A percentile compares a stretch with the other conserved stretches of the same genome.
Conservation (phyloP, 2,113 vertebrate genomes). For the Hymenochirus boettgeri region DNA sequence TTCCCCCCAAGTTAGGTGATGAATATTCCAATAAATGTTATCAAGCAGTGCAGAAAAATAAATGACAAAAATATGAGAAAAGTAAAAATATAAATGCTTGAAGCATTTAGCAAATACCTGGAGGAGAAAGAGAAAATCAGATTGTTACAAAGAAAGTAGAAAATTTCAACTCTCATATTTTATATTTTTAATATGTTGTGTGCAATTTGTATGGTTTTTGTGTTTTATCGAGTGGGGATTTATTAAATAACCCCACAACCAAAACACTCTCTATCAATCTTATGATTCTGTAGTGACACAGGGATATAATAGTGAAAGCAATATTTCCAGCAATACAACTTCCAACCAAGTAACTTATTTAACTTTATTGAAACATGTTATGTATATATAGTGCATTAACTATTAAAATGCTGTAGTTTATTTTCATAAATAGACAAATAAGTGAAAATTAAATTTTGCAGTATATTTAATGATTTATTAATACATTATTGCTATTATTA, state of each 20-base stretch:
- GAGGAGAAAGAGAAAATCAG: slow-evolving; percentile 61
- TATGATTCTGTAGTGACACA: not conserved
- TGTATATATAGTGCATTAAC: not conserved
- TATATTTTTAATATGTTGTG: slow-evolving; percentile 56
- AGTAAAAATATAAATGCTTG: slow-evolving; percentile 64
- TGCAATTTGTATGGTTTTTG: slow-evolving; percentile 52
- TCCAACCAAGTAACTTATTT: not conserved
- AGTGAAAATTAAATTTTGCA: too few relatives aligned
- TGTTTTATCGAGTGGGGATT: slow-evolving; percentile 59
- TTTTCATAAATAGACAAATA: not conserved
- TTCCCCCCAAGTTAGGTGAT: slow-evolving; percentile 62
- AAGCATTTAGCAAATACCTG: slow-evolving; percentile 53
- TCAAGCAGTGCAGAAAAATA: slow-evolving; percentile 71
- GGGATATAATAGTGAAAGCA: not conserved
- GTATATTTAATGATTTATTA: too few relatives aligned
- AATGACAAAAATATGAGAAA: slow-evolving; percentile 68
- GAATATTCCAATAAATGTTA: slow-evolving; percentile 76
- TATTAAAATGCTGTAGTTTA: not conserved
- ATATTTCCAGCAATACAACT: not conserved
- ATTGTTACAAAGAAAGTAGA: slow-evolving; percentile 61
- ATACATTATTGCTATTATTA: too few relatives aligned
- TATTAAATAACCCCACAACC: slow-evolving; percentile 51
- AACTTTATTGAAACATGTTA: not conserved
- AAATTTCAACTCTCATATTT: slow-evolving; percentile 47
- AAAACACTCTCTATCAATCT: slow-evolving; percentile 17